Conservation (phyloP, 2,888 invertebrate genomes). For the Eupsilia transversa region DNA sequence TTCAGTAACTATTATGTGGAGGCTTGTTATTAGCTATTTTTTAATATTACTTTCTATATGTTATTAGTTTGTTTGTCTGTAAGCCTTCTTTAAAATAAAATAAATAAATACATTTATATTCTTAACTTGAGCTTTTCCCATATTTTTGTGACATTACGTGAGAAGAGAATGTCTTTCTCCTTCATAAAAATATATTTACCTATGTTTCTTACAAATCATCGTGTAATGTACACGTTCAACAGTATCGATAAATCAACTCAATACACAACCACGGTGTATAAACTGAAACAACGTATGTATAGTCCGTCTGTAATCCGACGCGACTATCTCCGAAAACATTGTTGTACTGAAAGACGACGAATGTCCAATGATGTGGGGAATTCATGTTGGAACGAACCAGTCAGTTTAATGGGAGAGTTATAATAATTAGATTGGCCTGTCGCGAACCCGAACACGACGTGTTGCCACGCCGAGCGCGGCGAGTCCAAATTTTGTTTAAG, state of each 20-base stretch:
- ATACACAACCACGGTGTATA: neutral
- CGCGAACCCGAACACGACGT: too few species aligned
- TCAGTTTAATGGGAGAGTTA: neutral
- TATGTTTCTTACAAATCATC: neutral
- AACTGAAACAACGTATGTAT: constrained; percentile 7
- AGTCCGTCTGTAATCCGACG: constrained; percentile 48
- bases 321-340: constrained; percentile 79
- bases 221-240: neutral
- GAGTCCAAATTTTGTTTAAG: neutral
- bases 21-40: too few species aligned
- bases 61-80: too few species aligned
- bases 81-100: too few species aligned
- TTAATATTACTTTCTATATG: too few species aligned
- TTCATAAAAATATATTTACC: neutral
- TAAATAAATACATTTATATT: too few species aligned
- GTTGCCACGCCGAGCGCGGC: too few species aligned
- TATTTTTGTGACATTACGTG: too few species aligned
- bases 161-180: neutral
- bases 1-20: too few species aligned
- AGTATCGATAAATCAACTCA: constrained; percentile 2
- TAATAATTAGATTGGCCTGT: too few species aligned
- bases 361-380: constrained; percentile 68
- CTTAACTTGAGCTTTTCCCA: too few species aligned
- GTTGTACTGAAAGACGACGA: constrained; percentile 79
- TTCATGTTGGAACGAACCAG: constrained; percentile 67